phyloP scores from a whole-genome alignment of 2,113 vertebrate species.

The Gopherus evgoodei region DNA sequence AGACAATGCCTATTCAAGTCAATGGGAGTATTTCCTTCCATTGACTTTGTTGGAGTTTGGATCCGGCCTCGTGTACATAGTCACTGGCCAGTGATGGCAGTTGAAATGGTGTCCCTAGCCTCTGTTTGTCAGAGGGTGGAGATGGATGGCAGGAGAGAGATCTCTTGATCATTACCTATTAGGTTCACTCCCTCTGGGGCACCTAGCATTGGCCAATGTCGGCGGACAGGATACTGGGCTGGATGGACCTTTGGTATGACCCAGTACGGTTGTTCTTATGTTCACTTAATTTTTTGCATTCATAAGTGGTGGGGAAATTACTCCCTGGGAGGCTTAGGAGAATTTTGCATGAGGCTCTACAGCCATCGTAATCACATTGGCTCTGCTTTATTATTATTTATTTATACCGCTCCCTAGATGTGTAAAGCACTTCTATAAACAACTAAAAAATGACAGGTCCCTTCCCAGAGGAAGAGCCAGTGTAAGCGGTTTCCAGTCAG shows the following conservation, averaged over 20 bases:
- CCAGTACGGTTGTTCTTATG: too few relatives aligned
- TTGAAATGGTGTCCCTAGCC: background rate
- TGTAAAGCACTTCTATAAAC: background rate
- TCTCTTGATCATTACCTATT: too few relatives aligned
- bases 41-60: background rate
- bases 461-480: background rate
- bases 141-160: too few relatives aligned
- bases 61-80: background rate
- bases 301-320: background rate
- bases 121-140: too few relatives aligned
- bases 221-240: too few relatives aligned
- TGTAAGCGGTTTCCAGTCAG: background rate
- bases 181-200: too few relatives aligned
- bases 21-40: background rate
- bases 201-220: too few relatives aligned
- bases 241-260: too few relatives aligned
- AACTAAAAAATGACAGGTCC: background rate
- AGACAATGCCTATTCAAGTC: background rate
- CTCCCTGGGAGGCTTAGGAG: background rate
- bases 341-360: background rate
- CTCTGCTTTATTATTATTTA: too few relatives aligned
- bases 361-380: background rate
- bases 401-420: too few relatives aligned
- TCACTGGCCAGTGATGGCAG: background rate
- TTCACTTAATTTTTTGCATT: background rate